Evolutionary conservation across 1,140 invertebrate species (phyloP).

Genomic region (Prorops nasuta): DNA sequence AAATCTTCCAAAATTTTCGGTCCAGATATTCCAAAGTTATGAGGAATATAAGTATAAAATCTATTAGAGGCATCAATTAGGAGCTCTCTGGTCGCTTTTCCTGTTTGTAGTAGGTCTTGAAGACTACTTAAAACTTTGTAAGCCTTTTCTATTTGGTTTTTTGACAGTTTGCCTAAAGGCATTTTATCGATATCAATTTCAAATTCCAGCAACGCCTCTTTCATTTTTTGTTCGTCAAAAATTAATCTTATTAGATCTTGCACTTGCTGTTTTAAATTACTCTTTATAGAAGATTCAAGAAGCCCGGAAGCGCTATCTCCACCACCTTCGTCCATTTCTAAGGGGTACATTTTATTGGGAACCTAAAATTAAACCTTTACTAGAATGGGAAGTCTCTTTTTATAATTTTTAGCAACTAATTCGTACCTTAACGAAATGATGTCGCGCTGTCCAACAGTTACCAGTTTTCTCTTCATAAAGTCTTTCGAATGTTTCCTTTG

Average conservation of each 20-base stretch:
- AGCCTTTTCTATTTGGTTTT: slow-evolving; percentile 84
- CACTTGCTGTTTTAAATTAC: slow-evolving; percentile 72
- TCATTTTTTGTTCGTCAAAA: slow-evolving; percentile 92
- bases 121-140: slow-evolving; percentile 81
- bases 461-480: slow-evolving; percentile 84
- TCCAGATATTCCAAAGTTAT: slow-evolving; percentile 85
- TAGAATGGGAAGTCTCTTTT: background rate
- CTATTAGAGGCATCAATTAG: slow-evolving; percentile 86
- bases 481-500: slow-evolving; percentile 66
- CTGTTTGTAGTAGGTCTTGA: slow-evolving; percentile 63
- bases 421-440: slow-evolving; percentile 70
- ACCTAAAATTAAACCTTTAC: slow-evolving; percentile 26
- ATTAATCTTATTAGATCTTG: slow-evolving; percentile 84
- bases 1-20: slow-evolving; percentile 77
- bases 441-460: slow-evolving; percentile 71
- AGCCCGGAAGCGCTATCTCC: slow-evolving; percentile 40
- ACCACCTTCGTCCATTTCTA: slow-evolving; percentile 87
- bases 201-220: slow-evolving; percentile 89
- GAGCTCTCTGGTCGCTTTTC: slow-evolving; percentile 51
- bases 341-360: slow-evolving; percentile 79
- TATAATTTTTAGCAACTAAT: background rate
- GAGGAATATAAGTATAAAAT: slow-evolving; percentile 94
- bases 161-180: slow-evolving; percentile 94
- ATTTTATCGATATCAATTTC: slow-evolving; percentile 96
- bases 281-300: slow-evolving; percentile 55